These are phyloP conservation scores for Melitaea athalia DNA, from an alignment of 2,888 invertebrate genomes.

Conservation along the genomic window DNA sequence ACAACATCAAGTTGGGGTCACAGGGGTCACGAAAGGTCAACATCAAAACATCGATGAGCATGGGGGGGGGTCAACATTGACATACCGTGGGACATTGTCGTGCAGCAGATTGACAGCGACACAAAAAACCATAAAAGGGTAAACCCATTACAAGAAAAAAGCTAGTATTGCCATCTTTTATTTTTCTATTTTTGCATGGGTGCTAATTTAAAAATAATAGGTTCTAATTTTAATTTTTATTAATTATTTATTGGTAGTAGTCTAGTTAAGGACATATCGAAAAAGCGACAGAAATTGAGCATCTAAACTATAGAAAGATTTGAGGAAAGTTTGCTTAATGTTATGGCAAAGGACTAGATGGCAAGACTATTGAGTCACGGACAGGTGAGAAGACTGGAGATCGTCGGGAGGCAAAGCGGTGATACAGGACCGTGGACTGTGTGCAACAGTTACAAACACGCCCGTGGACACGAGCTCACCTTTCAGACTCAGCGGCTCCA, in stretches of 20 bases:
- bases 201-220: background rate
- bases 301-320: conserved; percentile 26
- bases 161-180: conserved; percentile 37
- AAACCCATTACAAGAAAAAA: conserved; percentile 30
- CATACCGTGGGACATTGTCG: conserved; percentile 33
- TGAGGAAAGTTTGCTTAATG: conserved; percentile 7
- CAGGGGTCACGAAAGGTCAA: conserved; percentile 30
- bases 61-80: conserved; percentile 30
- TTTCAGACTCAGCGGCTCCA: conserved; percentile 74
- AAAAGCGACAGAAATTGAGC: conserved; percentile 35
- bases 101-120: conserved; percentile 28
- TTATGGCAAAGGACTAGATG: conserved; percentile 32
- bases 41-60: conserved; percentile 35
- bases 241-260: too few relatives aligned
- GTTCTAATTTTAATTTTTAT: background rate
- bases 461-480: conserved; percentile 67
- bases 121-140: conserved; percentile 24
- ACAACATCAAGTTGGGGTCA: conserved; percentile 34
- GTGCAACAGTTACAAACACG: conserved; percentile 39
- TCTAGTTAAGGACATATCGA: conserved; percentile 12
- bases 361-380: conserved; percentile 40
- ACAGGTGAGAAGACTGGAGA: conserved; percentile 34
- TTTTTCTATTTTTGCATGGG: background rate
- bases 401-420: conserved; percentile 38
- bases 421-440: conserved; percentile 36